phyloP scores from a whole-genome alignment of 2,888 invertebrate genomes.

The Pimpla rufipes region DNA sequence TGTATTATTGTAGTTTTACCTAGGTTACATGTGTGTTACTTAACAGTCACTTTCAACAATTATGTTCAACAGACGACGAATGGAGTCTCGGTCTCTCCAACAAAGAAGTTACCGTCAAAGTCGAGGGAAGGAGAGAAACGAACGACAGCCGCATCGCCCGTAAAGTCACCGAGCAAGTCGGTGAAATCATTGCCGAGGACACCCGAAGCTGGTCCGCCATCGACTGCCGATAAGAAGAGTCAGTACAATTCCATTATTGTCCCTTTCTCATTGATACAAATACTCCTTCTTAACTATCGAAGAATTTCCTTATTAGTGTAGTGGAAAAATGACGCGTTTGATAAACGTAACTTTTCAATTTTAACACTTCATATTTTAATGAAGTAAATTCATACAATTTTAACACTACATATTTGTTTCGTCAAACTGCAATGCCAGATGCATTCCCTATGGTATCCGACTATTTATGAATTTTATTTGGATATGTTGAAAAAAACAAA shows the following conservation, averaged over 20 bases:
- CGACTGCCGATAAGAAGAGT: slow-evolving; percentile 91
- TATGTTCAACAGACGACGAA: slow-evolving; percentile 85
- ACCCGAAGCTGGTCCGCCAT: slow-evolving; percentile 88
- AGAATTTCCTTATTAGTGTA: too few relatives aligned
- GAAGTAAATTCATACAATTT: too few relatives aligned
- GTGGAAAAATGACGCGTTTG: too few relatives aligned
- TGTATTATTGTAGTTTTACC: not conserved
- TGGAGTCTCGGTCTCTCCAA: slow-evolving; percentile 91
- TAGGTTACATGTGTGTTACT: not conserved
- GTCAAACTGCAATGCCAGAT: too few relatives aligned
- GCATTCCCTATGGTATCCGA: too few relatives aligned
- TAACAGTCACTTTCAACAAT: slow-evolving; percentile 35
- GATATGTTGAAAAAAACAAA: too few relatives aligned
- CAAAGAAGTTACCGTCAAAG: slow-evolving; percentile 88
- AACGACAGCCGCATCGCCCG: slow-evolving; percentile 84
- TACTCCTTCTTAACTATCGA: too few relatives aligned
- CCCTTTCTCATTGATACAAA: too few relatives aligned
- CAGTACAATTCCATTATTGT: slow-evolving; percentile 73
- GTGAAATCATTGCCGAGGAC: slow-evolving; percentile 88
- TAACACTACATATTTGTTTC: too few relatives aligned
- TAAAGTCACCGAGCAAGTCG: slow-evolving; percentile 88
- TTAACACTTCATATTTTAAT: too few relatives aligned
- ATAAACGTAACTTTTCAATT: too few relatives aligned
- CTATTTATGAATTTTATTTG: too few relatives aligned
- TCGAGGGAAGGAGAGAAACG: slow-evolving; percentile 84